These are phyloP conservation scores for Oplegnathus fasciatus DNA, from an alignment of 2,113 vertebrate species.

Conservation along the genomic window DNA sequence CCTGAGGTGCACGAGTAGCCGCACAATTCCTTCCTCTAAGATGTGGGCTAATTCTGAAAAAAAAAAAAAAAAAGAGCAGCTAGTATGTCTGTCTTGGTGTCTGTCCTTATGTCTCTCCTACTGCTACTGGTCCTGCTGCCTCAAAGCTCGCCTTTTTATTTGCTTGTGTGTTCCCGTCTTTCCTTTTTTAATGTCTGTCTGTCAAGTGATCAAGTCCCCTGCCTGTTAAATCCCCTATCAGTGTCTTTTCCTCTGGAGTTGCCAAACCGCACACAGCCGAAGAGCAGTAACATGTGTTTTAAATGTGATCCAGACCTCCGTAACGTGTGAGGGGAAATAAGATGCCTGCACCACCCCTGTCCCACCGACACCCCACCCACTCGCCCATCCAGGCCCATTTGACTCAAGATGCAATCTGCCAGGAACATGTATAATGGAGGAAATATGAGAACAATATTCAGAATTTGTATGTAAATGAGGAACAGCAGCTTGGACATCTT, in stretches of 20 bases:
- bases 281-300: slow-evolving; percentile 92
- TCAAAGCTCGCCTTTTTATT: slow-evolving; percentile 31
- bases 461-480: slow-evolving; percentile 12
- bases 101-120: slow-evolving; percentile 28
- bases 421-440: background rate
- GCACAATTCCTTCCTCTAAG: slow-evolving; percentile 18
- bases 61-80: background rate
- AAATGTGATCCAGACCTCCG: slow-evolving; percentile 95
- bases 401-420: slow-evolving; percentile 28
- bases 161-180: slow-evolving; percentile 32
- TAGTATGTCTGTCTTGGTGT: background rate
- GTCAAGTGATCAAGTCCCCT: slow-evolving; percentile 48
- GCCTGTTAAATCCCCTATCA: slow-evolving; percentile 63
- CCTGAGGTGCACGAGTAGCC: slow-evolving; percentile 8
- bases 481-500: background rate
- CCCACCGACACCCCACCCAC: slow-evolving; percentile 57
- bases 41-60: background rate
- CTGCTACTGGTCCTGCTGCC: slow-evolving; percentile 26
- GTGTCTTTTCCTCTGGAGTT: slow-evolving; percentile 78
- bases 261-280: slow-evolving; percentile 67
- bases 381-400: slow-evolving; percentile 4
- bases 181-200: slow-evolving; percentile 25
- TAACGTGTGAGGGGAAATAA: slow-evolving; percentile 83
- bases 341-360: slow-evolving; percentile 62
- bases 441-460: slow-evolving; percentile 12